phyloP scores from a whole-genome alignment of 2,888 invertebrate genomes.

The Nymphalis c-album region DNA sequence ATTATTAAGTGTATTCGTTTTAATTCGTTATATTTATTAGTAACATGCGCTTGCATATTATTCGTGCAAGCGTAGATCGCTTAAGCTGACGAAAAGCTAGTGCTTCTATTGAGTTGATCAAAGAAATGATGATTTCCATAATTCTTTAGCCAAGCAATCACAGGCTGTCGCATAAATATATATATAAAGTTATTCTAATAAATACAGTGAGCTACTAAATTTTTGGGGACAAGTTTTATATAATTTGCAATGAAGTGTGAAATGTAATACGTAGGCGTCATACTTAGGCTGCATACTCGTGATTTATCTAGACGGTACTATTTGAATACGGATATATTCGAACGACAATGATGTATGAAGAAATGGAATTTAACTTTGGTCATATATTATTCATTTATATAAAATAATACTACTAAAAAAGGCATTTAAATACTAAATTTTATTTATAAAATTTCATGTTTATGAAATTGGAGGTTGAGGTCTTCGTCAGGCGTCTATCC shows the following conservation, averaged over 20 bases:
- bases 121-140: no score
- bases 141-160: no score
- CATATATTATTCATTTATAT: neutral
- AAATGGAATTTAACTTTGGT: neutral
- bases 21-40: no score
- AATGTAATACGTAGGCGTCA: slow-evolving; percentile 49
- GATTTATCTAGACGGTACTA: slow-evolving; percentile 45
- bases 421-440: no score
- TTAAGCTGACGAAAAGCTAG: no score
- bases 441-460: no score
- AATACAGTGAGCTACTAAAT: slow-evolving; percentile 17
- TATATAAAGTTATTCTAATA: neutral
- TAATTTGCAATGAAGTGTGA: slow-evolving; percentile 37
- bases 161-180: neutral
- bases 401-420: neutral
- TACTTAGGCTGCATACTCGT: slow-evolving; percentile 41
- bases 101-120: no score
- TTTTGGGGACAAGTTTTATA: slow-evolving; percentile 30
- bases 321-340: slow-evolving; percentile 36
- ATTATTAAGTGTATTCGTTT: no score
- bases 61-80: no score
- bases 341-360: slow-evolving; percentile 29
- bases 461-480: no score
- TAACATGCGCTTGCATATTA: no score
- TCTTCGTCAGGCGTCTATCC: no score